These are phyloP conservation scores for Apotomis capreana DNA, from an alignment of 2,888 invertebrate species.

Conservation along the genomic window DNA sequence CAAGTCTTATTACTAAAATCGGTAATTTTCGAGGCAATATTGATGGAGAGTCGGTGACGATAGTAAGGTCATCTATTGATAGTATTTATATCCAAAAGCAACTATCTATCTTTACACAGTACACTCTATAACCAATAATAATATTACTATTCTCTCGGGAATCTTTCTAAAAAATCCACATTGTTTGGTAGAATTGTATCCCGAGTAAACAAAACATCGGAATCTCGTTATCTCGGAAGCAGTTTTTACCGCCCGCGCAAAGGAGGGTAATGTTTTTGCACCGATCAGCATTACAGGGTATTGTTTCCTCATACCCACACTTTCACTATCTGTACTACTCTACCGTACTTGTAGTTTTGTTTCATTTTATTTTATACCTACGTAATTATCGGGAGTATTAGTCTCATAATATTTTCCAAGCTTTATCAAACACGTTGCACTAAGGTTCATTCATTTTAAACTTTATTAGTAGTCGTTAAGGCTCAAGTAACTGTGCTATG, in stretches of 20 bases:
- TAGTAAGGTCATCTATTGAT: no score
- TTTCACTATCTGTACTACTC: constrained; percentile 65
- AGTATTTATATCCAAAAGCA: no score
- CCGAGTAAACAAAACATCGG: constrained; percentile 7
- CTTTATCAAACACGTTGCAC: no score
- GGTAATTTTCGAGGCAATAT: no score
- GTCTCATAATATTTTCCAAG: neutral
- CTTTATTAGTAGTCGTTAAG: neutral
- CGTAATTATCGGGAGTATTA: neutral
- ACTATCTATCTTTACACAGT: no score
- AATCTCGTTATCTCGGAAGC: constrained; percentile 41
- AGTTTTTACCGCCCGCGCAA: constrained; percentile 49
- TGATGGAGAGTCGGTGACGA: no score
- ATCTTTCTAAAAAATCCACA: neutral
- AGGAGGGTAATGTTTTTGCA: constrained; percentile 30
- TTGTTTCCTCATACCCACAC: constrained; percentile 51
- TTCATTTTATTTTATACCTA: constrained; percentile 4
- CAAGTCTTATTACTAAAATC: no score
- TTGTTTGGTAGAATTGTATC: neutral
- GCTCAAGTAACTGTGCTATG: neutral
- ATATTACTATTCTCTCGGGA: no score
- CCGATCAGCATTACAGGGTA: constrained; percentile 33
- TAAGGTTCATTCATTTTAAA: neutral
- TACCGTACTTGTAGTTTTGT: constrained; percentile 45
- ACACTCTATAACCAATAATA: no score